A percentile compares a stretch with the other conserved stretches of the same genome.
These are phyloP conservation scores for Emydura subglobosa DNA, from an alignment of 2,113 vertebrate genomes.

Conservation along the genomic window DNA sequence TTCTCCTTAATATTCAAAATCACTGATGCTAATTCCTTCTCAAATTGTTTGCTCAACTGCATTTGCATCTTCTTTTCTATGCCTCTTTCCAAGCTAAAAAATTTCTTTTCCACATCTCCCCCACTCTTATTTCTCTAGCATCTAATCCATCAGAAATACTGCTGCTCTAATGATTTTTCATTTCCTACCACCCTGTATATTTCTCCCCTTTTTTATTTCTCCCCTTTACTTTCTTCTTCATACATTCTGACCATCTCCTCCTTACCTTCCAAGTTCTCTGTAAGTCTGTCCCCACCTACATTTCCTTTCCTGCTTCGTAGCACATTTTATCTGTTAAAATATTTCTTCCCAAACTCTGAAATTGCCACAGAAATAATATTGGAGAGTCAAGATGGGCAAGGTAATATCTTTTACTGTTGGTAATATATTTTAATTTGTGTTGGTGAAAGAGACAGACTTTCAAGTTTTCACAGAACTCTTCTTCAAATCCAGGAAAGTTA, in stretches of 20 bases:
- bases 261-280: slow-evolving; percentile 41
- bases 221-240: neutral
- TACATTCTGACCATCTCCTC: slow-evolving; percentile 24
- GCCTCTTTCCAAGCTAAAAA: neutral
- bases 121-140: neutral
- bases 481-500: neutral
- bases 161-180: neutral
- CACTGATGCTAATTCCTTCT: neutral
- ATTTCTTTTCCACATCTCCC: slow-evolving; percentile 1
- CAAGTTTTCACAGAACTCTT: neutral
- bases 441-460: neutral
- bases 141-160: neutral
- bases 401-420: neutral
- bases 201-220: slow-evolving; percentile 18
- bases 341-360: slow-evolving; percentile 12
- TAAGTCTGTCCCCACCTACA: neutral
- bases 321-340: slow-evolving; percentile 55
- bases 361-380: slow-evolving; percentile 46
- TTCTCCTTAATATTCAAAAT: neutral
- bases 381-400: neutral
- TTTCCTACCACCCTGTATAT: slow-evolving; percentile 36
- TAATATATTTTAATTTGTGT: neutral
- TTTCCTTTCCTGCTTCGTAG: slow-evolving; percentile 25
- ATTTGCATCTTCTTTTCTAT: neutral
- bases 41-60: neutral